phyloP scores from a whole-genome alignment of 2,888 invertebrate species.

The Podabrus alpinus region DNA sequence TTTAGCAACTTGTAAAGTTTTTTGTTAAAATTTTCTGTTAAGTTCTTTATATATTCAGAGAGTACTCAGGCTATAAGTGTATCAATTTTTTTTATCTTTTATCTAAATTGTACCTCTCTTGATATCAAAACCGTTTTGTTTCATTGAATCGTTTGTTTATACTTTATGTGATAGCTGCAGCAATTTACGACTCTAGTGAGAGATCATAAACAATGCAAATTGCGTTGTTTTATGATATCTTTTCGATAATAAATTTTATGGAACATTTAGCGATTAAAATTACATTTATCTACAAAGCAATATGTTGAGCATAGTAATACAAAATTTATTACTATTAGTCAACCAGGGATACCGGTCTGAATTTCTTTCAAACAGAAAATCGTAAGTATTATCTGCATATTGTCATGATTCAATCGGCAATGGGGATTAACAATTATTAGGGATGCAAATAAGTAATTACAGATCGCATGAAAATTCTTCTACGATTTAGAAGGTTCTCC shows the following conservation, averaged over 20 bases:
- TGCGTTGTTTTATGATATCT: not conserved
- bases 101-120: not conserved
- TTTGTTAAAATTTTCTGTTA: too few relatives aligned
- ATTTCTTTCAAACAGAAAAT: too few relatives aligned
- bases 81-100: not conserved
- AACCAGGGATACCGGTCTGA: too few relatives aligned
- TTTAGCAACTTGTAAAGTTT: too few relatives aligned
- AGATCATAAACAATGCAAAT: not conserved
- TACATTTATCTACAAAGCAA: not conserved
- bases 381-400: too few relatives aligned
- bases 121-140: not conserved
- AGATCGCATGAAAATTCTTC: too few relatives aligned
- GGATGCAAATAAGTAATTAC: too few relatives aligned
- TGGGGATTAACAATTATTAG: too few relatives aligned
- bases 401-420: too few relatives aligned
- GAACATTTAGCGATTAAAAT: not conserved
- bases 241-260: not conserved
- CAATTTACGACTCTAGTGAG: not conserved
- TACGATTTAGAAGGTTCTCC: too few relatives aligned
- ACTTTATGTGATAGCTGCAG: not conserved
- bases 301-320: too few relatives aligned
- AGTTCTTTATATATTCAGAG: too few relatives aligned
- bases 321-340: not conserved
- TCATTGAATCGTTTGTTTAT: not conserved
- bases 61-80: not conserved